Evolutionary conservation across 2,797 vertebrate genomes (phyloP).

Genomic region (Peromyscus nudipes): DNA sequence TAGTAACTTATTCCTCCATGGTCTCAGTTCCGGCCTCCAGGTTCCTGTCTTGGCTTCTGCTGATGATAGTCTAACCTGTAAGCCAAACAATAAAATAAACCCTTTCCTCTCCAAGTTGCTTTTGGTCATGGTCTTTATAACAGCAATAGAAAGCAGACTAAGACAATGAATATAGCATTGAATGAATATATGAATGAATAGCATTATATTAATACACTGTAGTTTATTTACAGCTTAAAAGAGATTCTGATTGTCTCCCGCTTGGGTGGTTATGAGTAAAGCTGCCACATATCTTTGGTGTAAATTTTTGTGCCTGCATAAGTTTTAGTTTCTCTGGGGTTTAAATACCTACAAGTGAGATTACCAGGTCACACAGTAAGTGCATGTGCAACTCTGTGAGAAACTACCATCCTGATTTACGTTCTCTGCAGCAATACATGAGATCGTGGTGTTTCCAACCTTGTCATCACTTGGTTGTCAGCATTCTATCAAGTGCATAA

Average conservation of each 20-base stretch:
- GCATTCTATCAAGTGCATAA: background rate
- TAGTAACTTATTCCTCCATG: background rate
- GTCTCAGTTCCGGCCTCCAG: background rate
- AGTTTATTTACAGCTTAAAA: background rate
- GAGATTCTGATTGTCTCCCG: background rate
- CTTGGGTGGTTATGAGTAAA: conserved; percentile 21
- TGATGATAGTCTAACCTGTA: background rate
- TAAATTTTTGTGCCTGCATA: background rate
- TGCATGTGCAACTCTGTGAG: background rate
- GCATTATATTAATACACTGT: background rate
- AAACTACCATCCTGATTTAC: background rate
- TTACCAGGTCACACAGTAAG: background rate
- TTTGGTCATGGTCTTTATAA: background rate
- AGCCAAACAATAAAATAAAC: background rate
- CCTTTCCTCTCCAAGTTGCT: background rate
- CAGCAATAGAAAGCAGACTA: background rate
- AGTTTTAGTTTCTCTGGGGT: conserved; percentile 5
- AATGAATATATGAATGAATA: background rate
- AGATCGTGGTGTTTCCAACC: background rate
- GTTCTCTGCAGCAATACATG: background rate
- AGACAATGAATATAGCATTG: background rate
- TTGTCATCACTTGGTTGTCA: background rate
- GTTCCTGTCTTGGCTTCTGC: background rate
- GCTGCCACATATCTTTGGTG: background rate
- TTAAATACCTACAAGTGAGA: background rate